Evolutionary conservation across 2,113 vertebrate genomes (phyloP).

Genomic region (Periophthalmus modestus): DNA sequence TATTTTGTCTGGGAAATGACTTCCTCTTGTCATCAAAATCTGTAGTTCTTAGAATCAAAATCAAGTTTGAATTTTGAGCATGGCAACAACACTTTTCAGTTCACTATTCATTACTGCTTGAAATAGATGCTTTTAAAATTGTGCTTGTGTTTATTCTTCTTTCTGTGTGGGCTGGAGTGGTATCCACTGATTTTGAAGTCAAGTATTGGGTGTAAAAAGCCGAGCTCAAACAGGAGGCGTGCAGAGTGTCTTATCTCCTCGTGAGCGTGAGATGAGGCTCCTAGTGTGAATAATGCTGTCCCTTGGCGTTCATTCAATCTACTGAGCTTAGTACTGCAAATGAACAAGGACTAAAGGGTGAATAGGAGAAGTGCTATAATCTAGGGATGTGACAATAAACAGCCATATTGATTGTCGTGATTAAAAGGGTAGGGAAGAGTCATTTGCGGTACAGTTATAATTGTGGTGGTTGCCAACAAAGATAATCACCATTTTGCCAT

Average conservation of each 20-base stretch:
- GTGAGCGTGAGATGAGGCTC: slow-evolving; percentile 47
- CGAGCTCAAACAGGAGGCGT: slow-evolving; percentile 50
- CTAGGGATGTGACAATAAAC: too few relatives aligned
- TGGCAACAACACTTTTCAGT: background rate
- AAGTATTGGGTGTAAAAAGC: slow-evolving; percentile 44
- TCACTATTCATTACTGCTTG: background rate
- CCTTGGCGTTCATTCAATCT: slow-evolving; percentile 45
- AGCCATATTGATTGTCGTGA: too few relatives aligned
- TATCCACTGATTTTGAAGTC: slow-evolving; percentile 28
- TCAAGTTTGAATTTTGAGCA: background rate
- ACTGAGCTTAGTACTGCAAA: slow-evolving; percentile 10
- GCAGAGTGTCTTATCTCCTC: slow-evolving; percentile 50
- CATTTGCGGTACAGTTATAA: too few relatives aligned
- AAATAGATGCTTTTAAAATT: background rate
- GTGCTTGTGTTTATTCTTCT: background rate
- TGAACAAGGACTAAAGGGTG: slow-evolving; percentile 7
- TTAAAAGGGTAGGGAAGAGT: too few relatives aligned
- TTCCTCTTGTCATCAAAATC: too few relatives aligned
- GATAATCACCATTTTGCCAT: too few relatives aligned
- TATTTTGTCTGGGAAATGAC: too few relatives aligned
- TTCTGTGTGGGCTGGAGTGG: background rate
- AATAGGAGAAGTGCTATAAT: slow-evolving; percentile 1
- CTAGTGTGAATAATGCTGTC: slow-evolving; percentile 52
- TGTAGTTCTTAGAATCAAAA: too few relatives aligned
- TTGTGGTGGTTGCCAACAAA: too few relatives aligned